Evolutionary conservation across 2,113 vertebrate species (phyloP).

Genomic region (Jacana jacana): DNA sequence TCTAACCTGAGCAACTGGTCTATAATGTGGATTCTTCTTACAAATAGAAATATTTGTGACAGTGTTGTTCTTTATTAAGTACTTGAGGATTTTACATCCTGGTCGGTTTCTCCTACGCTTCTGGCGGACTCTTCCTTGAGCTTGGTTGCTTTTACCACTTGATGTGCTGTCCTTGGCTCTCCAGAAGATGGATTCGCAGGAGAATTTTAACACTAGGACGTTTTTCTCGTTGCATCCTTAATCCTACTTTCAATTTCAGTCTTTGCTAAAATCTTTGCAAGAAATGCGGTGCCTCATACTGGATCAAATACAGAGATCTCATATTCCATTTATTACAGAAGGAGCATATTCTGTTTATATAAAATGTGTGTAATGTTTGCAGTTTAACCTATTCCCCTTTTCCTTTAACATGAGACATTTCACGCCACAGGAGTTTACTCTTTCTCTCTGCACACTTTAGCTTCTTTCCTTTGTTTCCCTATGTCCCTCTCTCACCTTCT

Average conservation of each 20-base stretch:
- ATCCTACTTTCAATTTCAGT: background rate
- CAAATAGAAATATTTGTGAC: background rate
- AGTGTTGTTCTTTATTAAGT: background rate
- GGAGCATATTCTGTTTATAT: background rate
- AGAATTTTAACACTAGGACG: background rate
- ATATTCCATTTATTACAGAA: background rate
- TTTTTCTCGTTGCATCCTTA: background rate
- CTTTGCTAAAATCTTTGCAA: background rate
- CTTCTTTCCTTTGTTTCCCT: background rate
- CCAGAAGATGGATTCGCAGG: background rate
- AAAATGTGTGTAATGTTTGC: background rate
- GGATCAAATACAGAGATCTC: background rate
- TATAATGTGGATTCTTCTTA: background rate
- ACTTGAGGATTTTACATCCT: background rate
- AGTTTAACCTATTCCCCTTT: background rate
- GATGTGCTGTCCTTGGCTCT: background rate
- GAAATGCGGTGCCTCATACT: rapidly evolving
- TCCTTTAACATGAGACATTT: background rate
- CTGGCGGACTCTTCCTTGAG: background rate
- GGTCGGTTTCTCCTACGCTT: background rate
- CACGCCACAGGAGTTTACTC: background rate
- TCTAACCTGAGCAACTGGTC: background rate
- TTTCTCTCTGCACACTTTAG: background rate
- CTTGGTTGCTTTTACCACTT: background rate
- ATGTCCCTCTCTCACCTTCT: background rate